Base-by-base conservation (phyloP, 2,888 invertebrate genomes). In the Aporophyla nigra region DNA sequence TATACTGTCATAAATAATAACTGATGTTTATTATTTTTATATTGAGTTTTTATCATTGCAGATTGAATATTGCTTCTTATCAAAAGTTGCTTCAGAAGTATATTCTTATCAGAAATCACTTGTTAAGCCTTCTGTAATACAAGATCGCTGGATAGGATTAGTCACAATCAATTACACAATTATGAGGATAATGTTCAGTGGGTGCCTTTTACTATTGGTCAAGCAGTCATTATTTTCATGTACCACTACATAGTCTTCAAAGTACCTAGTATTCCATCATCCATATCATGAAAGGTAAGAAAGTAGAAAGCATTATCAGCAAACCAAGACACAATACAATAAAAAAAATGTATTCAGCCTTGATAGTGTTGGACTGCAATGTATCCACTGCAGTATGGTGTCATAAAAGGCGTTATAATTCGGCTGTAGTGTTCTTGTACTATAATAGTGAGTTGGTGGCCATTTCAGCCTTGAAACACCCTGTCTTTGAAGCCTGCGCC, bases 21-120 rank as follows among this genome's bases (percentile, higher is more conserved):
- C 24, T 14, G 14, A 33, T 61, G 9, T 75, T 62, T 56, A 61
- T 40, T 56, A 61, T 76, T 65, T 80, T 65, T 69, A 76, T 63
- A 80, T 70, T 54, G 10, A 59, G 9, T 12, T 54, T 51, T 66
- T 76, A 76, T 69, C 58, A 80, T 65, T 68, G 65, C 53, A 69
- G 58, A 69, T 82, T 82, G 49, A 54, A n/a, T 24, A 81, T 68
- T 68, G 46, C n/a, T 43, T 76, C 16, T 65, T 76, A 76, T 82
- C 68, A 68, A 27, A 53, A 53, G 21, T 67, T 21, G 16, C 56
- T 33, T 53, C 68, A 58, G 40, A 58, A 63, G 33, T 33, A 43
- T 59, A 58, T 49, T 54, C 16, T 69, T 77, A 82, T 82, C 63
- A n/a, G 21, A 53, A 76, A 59, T 56, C 4, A 53, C 43, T 76